phyloP scores from a whole-genome alignment of 1,140 invertebrate species.

The Onthophagus taurus region DNA sequence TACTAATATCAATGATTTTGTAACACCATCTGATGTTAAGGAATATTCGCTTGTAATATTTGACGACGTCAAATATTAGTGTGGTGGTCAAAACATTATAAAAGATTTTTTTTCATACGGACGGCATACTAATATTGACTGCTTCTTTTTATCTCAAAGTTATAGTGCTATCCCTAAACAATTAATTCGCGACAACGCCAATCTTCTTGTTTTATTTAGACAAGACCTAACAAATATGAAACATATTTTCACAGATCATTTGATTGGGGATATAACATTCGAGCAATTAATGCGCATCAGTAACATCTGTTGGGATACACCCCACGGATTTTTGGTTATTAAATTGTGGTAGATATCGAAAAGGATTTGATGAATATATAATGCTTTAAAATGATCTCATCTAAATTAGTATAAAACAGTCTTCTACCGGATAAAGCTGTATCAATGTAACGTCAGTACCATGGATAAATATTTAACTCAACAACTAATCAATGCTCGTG shows the following conservation, averaged over 20 bases:
- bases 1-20: background rate
- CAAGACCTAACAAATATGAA: slow-evolving; percentile 37
- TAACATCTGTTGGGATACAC: background rate
- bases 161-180: slow-evolving; percentile 37
- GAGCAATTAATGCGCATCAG: background rate
- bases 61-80: slow-evolving; percentile 1
- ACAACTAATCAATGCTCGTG: background rate
- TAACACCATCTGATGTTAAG: background rate
- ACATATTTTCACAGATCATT: slow-evolving; percentile 36
- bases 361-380: background rate
- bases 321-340: background rate
- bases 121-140: slow-evolving; percentile 32
- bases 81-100: background rate
- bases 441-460: too few relatives aligned
- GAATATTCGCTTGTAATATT: slow-evolving; percentile 19
- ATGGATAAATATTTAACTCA: background rate
- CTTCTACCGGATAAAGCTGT: background rate
- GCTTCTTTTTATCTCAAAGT: slow-evolving; percentile 36
- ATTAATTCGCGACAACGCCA: slow-evolving; percentile 35
- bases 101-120: slow-evolving; percentile 16
- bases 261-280: slow-evolving; percentile 2
- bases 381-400: background rate
- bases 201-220: slow-evolving; percentile 36
- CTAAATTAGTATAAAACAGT: background rate
- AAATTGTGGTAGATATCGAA: background rate